These are phyloP conservation scores for Andricus curvator DNA, from an alignment of 2,888 invertebrate genomes.

Conservation along the genomic window DNA sequence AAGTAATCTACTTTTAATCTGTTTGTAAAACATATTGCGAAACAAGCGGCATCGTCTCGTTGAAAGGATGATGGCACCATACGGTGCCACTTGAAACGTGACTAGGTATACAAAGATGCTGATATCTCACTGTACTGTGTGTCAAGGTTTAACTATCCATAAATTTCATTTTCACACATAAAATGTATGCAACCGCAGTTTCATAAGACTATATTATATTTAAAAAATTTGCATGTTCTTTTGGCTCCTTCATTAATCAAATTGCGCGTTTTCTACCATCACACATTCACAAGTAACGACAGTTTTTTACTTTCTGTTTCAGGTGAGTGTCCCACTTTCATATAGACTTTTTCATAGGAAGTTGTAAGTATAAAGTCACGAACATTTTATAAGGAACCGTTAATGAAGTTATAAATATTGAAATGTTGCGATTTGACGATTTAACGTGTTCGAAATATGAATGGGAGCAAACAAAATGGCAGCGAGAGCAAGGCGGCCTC, in stretches of 20 bases:
- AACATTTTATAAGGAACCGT: neutral
- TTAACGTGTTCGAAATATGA: constrained; percentile 37
- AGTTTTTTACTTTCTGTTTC: neutral
- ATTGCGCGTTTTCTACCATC: neutral
- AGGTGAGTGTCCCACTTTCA: neutral
- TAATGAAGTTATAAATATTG: no score
- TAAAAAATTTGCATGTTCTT: neutral
- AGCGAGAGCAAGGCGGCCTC: constrained; percentile 48
- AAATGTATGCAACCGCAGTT: neutral
- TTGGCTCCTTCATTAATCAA: neutral
- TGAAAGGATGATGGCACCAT: constrained; percentile 30
- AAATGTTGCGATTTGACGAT: neutral
- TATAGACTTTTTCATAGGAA: neutral
- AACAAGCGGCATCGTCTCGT: constrained; percentile 6
- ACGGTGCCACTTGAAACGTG: constrained; percentile 23
- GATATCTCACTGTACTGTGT: constrained; percentile 13
- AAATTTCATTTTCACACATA: neutral
- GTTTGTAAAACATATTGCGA: constrained; percentile 25
- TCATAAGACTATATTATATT: neutral
- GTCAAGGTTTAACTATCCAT: constrained; percentile 19
- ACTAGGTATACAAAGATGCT: neutral
- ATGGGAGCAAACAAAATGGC: constrained; percentile 47
- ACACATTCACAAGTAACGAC: neutral
- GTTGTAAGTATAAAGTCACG: neutral
- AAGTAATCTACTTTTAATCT: constrained; percentile 27